phyloP scores from a whole-genome alignment of 2,888 invertebrate species.

The Lysandra coridon region DNA sequence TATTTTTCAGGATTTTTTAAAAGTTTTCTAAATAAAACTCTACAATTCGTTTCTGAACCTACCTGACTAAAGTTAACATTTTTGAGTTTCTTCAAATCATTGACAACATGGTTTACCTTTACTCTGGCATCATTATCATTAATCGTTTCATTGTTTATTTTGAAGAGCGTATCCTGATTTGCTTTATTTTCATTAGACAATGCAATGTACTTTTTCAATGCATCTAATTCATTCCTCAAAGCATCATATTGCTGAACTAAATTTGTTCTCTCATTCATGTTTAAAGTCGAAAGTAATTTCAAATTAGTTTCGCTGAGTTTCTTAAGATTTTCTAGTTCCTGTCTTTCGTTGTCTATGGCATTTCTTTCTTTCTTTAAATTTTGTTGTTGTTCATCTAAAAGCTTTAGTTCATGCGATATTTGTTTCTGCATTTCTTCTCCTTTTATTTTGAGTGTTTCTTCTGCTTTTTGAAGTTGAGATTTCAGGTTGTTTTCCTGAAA shows the following conservation, averaged over 20 bases:
- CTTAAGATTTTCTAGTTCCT: slow-evolving; percentile 49
- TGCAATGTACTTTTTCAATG: slow-evolving; percentile 57
- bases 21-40: not conserved
- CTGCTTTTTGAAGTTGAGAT: slow-evolving; percentile 58
- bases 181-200: not conserved
- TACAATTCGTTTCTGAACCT: slow-evolving; percentile 21
- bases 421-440: slow-evolving; percentile 65
- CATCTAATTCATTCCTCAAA: slow-evolving; percentile 55
- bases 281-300: slow-evolving; percentile 35
- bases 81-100: slow-evolving; percentile 67
- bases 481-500: slow-evolving; percentile 62
- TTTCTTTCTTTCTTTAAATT: slow-evolving; percentile 62
- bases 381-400: slow-evolving; percentile 56
- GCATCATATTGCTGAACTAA: slow-evolving; percentile 53
- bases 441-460: slow-evolving; percentile 52
- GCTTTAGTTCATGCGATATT: slow-evolving; percentile 58
- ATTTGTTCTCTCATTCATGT: slow-evolving; percentile 45
- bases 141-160: slow-evolving; percentile 52
- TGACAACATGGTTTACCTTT: slow-evolving; percentile 56
- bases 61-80: slow-evolving; percentile 68
- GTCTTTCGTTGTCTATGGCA: slow-evolving; percentile 54
- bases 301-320: slow-evolving; percentile 40
- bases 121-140: slow-evolving; percentile 46
- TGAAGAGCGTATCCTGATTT: not conserved
- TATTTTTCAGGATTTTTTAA: not conserved